Percentiles rank a stretch among this genome's conserved stretches.
phyloP scores from a whole-genome alignment of 2,888 invertebrate genomes.

The Lumbricus terrestris region DNA sequence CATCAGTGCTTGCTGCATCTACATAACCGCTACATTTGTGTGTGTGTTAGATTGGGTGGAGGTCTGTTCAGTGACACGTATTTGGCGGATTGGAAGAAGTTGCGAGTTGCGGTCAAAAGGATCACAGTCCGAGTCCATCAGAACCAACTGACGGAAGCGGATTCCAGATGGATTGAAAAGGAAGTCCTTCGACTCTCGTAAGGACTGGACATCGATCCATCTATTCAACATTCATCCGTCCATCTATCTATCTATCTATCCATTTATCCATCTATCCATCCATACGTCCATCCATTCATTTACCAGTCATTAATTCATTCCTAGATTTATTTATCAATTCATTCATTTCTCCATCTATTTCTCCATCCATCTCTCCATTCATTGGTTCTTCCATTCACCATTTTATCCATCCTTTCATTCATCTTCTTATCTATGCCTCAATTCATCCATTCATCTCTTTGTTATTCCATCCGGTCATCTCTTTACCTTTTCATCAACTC shows the following conservation, averaged over 20 bases:
- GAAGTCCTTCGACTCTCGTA: conserved; percentile 51
- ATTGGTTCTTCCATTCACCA: background rate
- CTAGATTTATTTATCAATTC: background rate
- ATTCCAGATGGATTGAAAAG: conserved; percentile 46
- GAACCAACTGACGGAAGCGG: conserved; percentile 46
- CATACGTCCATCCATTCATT: background rate
- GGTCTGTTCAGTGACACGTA: conserved; percentile 56
- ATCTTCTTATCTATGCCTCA: background rate
- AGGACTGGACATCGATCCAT: background rate
- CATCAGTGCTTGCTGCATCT: no score
- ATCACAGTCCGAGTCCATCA: conserved; percentile 51
- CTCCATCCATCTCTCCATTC: background rate
- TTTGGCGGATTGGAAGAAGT: conserved; percentile 49
- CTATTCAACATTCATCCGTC: background rate
- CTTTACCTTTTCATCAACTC: background rate
- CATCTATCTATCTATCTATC: background rate
- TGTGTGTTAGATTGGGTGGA: conserved; percentile 50
- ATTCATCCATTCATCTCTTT: no score
- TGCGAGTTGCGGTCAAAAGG: conserved; percentile 51
- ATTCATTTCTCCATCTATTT: background rate
- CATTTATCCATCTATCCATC: background rate
- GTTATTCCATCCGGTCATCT: conserved; percentile 8
- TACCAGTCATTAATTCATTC: background rate
- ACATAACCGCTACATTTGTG: no score
- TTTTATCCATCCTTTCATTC: background rate